phyloP scores from a whole-genome alignment of 2,797 vertebrate species.

The Intellagama lesueurii region DNA sequence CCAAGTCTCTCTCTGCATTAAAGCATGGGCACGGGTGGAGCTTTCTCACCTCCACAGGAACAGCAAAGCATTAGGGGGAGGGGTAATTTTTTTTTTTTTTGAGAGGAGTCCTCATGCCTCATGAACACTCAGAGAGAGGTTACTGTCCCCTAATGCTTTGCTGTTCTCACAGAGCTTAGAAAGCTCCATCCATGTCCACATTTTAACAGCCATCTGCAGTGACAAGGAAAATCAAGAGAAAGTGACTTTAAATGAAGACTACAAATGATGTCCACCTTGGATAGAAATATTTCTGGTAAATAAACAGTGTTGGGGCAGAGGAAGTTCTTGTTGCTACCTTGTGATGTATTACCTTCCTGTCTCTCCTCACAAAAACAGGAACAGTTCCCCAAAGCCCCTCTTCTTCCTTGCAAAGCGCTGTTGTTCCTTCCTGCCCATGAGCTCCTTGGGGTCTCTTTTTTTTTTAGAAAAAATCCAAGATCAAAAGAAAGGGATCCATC shows the following conservation, averaged over 20 bases:
- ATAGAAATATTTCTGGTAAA: not conserved
- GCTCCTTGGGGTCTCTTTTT: not conserved
- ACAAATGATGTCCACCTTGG: not conserved
- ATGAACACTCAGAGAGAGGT: too few species aligned
- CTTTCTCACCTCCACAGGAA: too few species aligned
- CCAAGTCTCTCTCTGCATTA: too few species aligned
- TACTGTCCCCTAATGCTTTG: too few species aligned
- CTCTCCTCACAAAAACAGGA: not conserved
- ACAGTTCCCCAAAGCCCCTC: not conserved
- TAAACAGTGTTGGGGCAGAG: not conserved
- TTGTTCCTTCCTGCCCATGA: not conserved
- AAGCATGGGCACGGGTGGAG: too few species aligned
- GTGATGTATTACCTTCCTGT: not conserved
- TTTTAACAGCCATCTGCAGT: not conserved
- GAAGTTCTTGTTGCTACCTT: not conserved
- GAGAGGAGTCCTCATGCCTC: too few species aligned
- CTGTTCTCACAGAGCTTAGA: too few species aligned
- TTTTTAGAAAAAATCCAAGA: conserved; percentile 53
- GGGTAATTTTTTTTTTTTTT: too few species aligned
- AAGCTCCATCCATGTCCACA: too few species aligned
- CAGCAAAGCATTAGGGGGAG: too few species aligned
- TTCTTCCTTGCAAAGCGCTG: not conserved
- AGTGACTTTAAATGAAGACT: not conserved
- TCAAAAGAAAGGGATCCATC: conserved; percentile 69
- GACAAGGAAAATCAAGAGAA: not conserved